Evolutionary conservation across 2,113 vertebrate genomes (phyloP), one percentile per base, ranked within the genome.

Genomic region (Perca fluviatilis): DNA sequence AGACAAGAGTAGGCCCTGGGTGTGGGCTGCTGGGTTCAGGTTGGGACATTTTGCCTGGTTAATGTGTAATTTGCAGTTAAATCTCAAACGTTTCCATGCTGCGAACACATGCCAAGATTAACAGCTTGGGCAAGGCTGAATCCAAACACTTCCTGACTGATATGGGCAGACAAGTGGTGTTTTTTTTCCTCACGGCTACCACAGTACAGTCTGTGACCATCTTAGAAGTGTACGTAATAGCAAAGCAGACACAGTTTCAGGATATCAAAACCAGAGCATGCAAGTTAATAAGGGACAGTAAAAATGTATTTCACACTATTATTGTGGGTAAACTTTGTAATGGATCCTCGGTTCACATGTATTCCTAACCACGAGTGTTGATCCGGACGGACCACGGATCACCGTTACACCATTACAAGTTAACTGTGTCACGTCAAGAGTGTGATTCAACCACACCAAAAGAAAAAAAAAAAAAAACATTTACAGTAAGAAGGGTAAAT

Each of bases 51-150:
- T 67, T 70, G n/a, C 74, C 57, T 69, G 27, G 82, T 87, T 85
- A 77, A 88, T 91, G 72, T 83, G 74, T 87, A 75, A 87, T 85
- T 80, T 85, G 27, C 77, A 43, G 76, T 87, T 78, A 74, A 84
- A 87, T 58, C 72, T 78, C 56, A 75, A 57, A 58, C 10, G 5
- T 61, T 43, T 74, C 65, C 5, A 4, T 36, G 62, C 58, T 72
- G 40, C 61, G 14, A 53, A 40, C 49, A 73, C 75, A 75, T 78
- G 79, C 85, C 85, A 89, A 88, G 57, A 67, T 53, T 79, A 90
- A 86, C 66, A 88, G 81, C 60, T 57, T 71, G 58, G 50, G 53
- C 23, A 73, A 43, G 70, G 57, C 74, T 30, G 43, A 57, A 64
- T 58, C 13, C 40, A 77, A 83, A 80, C 10, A 5, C 65, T 68